Percentiles rank a stretch among this genome's conserved stretches.
Conservation (phyloP, 1,140 invertebrate species). For the Hydropsyche tenuis region DNA sequence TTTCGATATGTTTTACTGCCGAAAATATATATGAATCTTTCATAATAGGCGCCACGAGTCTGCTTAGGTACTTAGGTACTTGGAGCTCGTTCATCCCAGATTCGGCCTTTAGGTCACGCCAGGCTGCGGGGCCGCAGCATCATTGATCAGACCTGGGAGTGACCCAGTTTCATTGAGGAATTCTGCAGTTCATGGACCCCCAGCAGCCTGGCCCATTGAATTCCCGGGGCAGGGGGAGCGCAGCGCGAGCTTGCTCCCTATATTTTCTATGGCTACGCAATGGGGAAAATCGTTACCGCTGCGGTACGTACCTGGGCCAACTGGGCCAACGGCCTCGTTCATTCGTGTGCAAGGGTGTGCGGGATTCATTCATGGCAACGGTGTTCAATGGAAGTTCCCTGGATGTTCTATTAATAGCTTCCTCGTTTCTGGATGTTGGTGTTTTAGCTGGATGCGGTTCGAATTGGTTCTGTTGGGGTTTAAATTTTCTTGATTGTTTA, state of each 20-base stretch:
- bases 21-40: too few species aligned
- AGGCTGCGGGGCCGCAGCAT: constrained; percentile 1
- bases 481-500: too few species aligned
- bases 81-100: neutral
- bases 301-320: neutral
- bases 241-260: neutral
- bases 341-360: too few species aligned
- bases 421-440: too few species aligned
- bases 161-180: constrained; percentile 38
- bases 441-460: too few species aligned
- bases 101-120: neutral
- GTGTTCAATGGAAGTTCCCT: too few species aligned
- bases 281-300: constrained; percentile 27
- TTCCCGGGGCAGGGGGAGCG: neutral
- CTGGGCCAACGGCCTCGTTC: constrained; percentile 1
- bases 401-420: too few species aligned
- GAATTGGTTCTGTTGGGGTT: too few species aligned
- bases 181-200: constrained; percentile 29
- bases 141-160: constrained; percentile 29
- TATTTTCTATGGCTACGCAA: too few species aligned
- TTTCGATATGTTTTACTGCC: neutral
- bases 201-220: neutral
- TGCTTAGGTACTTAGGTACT: too few species aligned
- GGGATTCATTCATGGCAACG: too few species aligned
- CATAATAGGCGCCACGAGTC: too few species aligned